Evolutionary conservation across 1,140 invertebrate species (phyloP), one percentile per base, ranked within the genome.

Genomic region (Pomacea maculata): DNA sequence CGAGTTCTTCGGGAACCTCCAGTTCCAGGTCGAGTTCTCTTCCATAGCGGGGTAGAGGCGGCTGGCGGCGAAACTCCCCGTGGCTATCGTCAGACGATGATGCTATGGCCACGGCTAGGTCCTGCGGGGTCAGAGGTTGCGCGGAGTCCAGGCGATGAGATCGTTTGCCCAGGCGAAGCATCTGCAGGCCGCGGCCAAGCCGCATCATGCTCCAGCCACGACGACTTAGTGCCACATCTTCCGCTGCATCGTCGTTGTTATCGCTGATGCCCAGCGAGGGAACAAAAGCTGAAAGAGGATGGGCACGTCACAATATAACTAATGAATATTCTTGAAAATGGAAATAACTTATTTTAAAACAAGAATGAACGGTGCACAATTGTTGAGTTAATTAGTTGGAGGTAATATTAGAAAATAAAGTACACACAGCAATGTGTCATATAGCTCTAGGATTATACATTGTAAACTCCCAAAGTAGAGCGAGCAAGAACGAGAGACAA

Each of bases 161-260:
- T 70, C 86, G 73, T 79, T 87, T 87, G 7, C 86, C 86, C 52
- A 87, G 74, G 25, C 86, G 68, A 17, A 87, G 75, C 86, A 87
- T 87, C 72, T 87, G 86, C 29, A 87, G 72, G 0, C 86, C 86
- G 57, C 86, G 83, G 7, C 86, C 86, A 12, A 87, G 68, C 52
- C 86, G 72, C 54, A 87, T 78, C 86, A 87, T 87, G 71, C 84
- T 87, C 19, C 85, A 75, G 21, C 86, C 86, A 6, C 85, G 84
- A 79, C 86, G 81, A 79, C 76, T 79, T 15, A 81, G 54, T 10
- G 74, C 76, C n/a, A 79, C 78, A 61, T 81, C 82, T 34, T 70
- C 67, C 55, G 45, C 45, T 0, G 21, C 68, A 8, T 77, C 57
- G 21, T 78, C 29, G 19, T 71, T 82, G 54, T 82, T 65, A 54